phyloP scores from a whole-genome alignment of 1,140 invertebrate genomes.

The Potamilus streckersoni region DNA sequence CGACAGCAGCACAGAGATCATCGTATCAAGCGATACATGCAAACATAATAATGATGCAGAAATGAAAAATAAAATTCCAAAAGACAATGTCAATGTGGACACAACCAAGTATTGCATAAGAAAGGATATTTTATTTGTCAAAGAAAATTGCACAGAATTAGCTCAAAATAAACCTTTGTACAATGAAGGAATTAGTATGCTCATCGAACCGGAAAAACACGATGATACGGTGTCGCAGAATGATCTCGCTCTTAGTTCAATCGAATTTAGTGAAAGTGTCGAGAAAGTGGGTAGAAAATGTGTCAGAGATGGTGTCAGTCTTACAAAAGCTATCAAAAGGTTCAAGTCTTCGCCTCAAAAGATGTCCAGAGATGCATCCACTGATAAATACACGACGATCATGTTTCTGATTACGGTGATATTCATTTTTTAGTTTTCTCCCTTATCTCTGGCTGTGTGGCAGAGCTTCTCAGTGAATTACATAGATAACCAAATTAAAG shows the following conservation, averaged over 20 bases:
- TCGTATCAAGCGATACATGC: slow-evolving; percentile 3
- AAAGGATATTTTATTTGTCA: background rate
- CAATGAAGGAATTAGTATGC: background rate
- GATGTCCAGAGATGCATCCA: slow-evolving; percentile 27
- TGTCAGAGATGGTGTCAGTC: slow-evolving; percentile 10
- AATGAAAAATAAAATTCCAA: background rate
- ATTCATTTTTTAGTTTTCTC: slow-evolving; percentile 29
- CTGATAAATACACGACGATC: slow-evolving; percentile 23
- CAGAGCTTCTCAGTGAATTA: slow-evolving; percentile 16
- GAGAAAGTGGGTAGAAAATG: slow-evolving; percentile 4
- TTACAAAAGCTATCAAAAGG: slow-evolving; percentile 22
- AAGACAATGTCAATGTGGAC: background rate
- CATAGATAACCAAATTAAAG: slow-evolving; percentile 15
- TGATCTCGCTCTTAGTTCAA: slow-evolving; percentile 4
- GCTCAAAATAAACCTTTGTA: slow-evolving; percentile 3
- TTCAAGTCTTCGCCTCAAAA: slow-evolving; percentile 18
- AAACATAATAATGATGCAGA: slow-evolving; percentile 9
- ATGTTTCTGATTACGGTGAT: slow-evolving; percentile 30
- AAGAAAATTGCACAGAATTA: background rate
- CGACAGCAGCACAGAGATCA: too few relatives aligned
- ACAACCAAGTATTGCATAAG: background rate
- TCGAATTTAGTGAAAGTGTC: slow-evolving; percentile 12
- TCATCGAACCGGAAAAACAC: slow-evolving; percentile 12
- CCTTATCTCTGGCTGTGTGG: slow-evolving; percentile 30
- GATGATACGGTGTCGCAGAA: slow-evolving; percentile 10